Evolutionary conservation across 1,140 invertebrate genomes (phyloP).

Genomic region (Bradysia coprophila): DNA sequence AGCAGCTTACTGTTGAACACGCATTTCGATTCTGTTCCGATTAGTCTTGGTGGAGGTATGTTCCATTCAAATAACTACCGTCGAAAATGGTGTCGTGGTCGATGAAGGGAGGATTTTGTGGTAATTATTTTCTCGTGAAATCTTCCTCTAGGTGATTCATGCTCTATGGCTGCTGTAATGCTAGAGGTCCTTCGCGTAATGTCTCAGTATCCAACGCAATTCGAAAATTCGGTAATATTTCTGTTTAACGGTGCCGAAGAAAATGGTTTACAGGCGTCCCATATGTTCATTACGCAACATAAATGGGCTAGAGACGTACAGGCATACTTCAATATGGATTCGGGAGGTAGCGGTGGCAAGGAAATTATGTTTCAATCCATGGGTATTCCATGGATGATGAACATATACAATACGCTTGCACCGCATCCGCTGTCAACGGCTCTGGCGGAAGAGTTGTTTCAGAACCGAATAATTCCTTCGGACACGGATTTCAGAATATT

Average conservation of each 20-base stretch:
- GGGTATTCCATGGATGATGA: slow-evolving; percentile 72
- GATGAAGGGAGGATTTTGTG: too few species aligned
- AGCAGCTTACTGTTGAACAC: too few species aligned
- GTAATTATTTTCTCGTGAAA: too few species aligned
- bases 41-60: too few species aligned
- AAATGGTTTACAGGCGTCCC: slow-evolving; percentile 45
- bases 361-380: slow-evolving; percentile 61
- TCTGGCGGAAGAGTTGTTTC: slow-evolving; percentile 59
- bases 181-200: slow-evolving; percentile 46
- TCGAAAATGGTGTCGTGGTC: too few species aligned
- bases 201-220: slow-evolving; percentile 28
- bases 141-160: too few species aligned
- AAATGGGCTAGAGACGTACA: slow-evolving; percentile 43
- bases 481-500: slow-evolving; percentile 70
- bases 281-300: slow-evolving; percentile 62
- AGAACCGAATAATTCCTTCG: slow-evolving; percentile 48
- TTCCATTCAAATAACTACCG: too few species aligned
- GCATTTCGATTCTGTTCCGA: too few species aligned
- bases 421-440: slow-evolving; percentile 41
- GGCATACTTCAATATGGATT: slow-evolving; percentile 71
- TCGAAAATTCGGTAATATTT: slow-evolving; percentile 43
- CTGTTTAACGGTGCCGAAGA: slow-evolving; percentile 69
- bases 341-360: slow-evolving; percentile 54
- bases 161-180: slow-evolving; percentile 76
- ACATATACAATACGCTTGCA: slow-evolving; percentile 37